Base-by-base conservation (phyloP, 2,113 vertebrate species). In the Danionella cerebrum region DNA sequence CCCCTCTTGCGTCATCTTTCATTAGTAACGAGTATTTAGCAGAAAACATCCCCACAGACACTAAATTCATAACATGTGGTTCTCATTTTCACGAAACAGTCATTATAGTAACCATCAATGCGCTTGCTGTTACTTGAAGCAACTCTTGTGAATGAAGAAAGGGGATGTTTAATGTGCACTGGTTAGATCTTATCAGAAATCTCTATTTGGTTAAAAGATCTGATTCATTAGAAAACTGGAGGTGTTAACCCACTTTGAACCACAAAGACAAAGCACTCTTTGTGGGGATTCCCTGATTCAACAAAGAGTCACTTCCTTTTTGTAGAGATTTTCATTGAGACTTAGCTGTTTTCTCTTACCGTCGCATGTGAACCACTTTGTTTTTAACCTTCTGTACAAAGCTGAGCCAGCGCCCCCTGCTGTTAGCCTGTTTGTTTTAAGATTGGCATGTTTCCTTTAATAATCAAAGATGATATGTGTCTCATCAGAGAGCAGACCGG, bases 401-500 rank as follows among this genome's bases (percentile, higher is more conserved):
- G 3, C 22, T 0, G 22, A 58, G 21, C 2, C 14, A n/a, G 35
- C 42, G 14, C 31, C 66, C 29, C 42, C 52, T 47, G 42, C 39
- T 67, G 29, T 33, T 19, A 18, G 22, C 6, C 10, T 16, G 16
- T 8, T 2, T 47, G 27, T 18, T 3, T 41, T 58, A 18, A 41
- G 35, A 64, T 11, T 18, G n/a, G n/a, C n/a, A n/a, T n/a, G n/a
- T n/a, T n/a, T n/a, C n/a, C n/a, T n/a, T n/a, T n/a, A n/a, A n/a
- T n/a, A n/a, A n/a, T n/a, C n/a, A n/a, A n/a, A n/a, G n/a, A n/a
- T n/a, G n/a, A n/a, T n/a, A n/a, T n/a, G n/a, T 47, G 13, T 33
- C 21, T 33, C 13, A 1, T 45, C 44, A 73, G 93, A 96, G 24
- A 86, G 85, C 78, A 90, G 92, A 76, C 91, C 88, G 76, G 93